A percentile compares a stretch with the other conserved stretches of the same genome.
Evolutionary conservation across 1,140 invertebrate species (phyloP).

Genomic region (Semibalanus balanoides): DNA sequence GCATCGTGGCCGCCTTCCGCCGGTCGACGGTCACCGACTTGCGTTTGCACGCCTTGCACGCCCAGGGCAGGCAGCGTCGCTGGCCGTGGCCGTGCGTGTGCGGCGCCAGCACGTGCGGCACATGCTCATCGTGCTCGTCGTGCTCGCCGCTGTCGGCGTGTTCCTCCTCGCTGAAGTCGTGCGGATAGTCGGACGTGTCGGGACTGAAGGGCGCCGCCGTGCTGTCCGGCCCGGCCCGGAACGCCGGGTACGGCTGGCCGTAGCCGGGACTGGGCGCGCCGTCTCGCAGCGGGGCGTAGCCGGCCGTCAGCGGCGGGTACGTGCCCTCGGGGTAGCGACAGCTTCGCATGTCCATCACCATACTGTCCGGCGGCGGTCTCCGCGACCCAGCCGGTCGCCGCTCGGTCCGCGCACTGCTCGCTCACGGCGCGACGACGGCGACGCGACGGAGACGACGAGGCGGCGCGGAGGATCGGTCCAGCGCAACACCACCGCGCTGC

Average conservation of each 20-base stretch:
- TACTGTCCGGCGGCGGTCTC: background rate
- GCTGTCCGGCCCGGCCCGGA: background rate
- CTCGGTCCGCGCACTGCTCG: background rate
- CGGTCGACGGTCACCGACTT: conserved; percentile 87
- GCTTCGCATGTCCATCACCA: background rate
- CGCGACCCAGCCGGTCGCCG: too few species aligned
- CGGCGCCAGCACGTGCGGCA: conserved; percentile 21
- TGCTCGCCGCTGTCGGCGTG: conserved; percentile 12
- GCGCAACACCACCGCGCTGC: background rate
- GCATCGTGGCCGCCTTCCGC: conserved; percentile 86
- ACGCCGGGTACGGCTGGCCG: background rate
- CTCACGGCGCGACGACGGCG: too few species aligned
- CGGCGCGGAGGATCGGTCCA: too few species aligned
- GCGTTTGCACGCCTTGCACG: conserved; percentile 89
- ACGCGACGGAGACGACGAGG: too few species aligned
- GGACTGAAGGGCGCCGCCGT: background rate
- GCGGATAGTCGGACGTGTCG: background rate
- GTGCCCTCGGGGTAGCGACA: background rate
- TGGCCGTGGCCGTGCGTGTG: conserved; percentile 20
- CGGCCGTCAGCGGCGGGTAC: background rate
- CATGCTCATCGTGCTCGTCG: conserved; percentile 18
- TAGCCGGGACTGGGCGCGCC: background rate
- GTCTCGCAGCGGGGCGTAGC: background rate
- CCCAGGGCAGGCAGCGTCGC: conserved; percentile 77
- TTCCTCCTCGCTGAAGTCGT: background rate